Conservation (phyloP, 2,888 invertebrate genomes). For the Perdita meconis region DNA sequence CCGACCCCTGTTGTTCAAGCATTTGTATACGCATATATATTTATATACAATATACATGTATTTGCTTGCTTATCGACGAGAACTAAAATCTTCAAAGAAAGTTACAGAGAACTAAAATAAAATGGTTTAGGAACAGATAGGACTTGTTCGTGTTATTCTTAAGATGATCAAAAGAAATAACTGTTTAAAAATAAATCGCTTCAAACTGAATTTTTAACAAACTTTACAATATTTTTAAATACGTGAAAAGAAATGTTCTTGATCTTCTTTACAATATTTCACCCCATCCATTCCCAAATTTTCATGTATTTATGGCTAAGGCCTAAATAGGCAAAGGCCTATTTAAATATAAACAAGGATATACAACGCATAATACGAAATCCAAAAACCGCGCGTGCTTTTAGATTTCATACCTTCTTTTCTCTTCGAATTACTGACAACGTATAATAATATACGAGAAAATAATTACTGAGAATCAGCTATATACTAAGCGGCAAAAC, state of each 20-base stretch:
- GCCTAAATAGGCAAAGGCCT: too few relatives aligned
- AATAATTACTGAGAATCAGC: not conserved
- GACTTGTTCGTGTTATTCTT: not conserved
- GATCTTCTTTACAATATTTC: not conserved
- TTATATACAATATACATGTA: not conserved
- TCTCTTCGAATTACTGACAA: not conserved
- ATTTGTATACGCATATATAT: not conserved
- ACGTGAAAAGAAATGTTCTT: not conserved
- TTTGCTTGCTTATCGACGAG: not conserved
- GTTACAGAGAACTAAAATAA: not conserved
- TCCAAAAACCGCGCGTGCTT: conserved; percentile 34
- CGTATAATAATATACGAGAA: too few relatives aligned
- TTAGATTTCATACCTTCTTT: not conserved
- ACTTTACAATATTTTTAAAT: not conserved
- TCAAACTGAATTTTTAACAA: not conserved
- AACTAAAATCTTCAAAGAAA: not conserved
- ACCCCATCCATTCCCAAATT: conserved; percentile 10
- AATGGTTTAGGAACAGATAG: conserved; percentile 1
- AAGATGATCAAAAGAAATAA: not conserved
- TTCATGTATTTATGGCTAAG: not conserved
- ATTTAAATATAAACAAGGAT: conserved; percentile 66
- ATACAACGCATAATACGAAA: conserved; percentile 71
- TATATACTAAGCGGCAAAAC: not conserved
- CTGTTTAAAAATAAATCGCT: not conserved
- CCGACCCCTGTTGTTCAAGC: not conserved